phyloP scores from a whole-genome alignment of 2,888 invertebrate species.

The Chesias legatella region DNA sequence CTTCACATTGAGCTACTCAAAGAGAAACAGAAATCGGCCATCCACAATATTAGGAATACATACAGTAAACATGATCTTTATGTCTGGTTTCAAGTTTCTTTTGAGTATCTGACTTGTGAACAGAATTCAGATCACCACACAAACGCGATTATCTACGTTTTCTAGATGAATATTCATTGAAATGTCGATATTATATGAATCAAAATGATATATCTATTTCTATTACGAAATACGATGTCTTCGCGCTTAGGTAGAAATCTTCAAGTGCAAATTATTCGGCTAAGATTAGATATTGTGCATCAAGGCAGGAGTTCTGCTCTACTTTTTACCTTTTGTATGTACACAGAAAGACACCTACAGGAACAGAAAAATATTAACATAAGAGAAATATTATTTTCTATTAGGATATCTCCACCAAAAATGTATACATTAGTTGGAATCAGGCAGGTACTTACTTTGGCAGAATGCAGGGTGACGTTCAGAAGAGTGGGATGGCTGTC shows the following conservation, averaged over 20 bases:
- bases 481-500: conserved; percentile 92
- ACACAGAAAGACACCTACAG: conserved; percentile 23
- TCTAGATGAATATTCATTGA: too few species aligned
- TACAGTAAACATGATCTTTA: too few species aligned
- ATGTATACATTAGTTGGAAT: not conserved
- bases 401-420: not conserved
- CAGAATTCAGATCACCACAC: too few species aligned
- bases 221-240: not conserved
- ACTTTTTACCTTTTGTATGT: conserved; percentile 21
- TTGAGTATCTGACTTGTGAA: too few species aligned
- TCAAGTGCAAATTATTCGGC: conserved; percentile 13
- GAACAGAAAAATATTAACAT: conserved; percentile 23
- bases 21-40: too few species aligned
- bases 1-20: too few species aligned
- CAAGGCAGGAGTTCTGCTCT: conserved; percentile 7
- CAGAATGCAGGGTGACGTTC: conserved; percentile 89
- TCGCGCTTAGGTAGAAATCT: conserved; percentile 9
- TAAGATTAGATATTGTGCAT: conserved; percentile 8
- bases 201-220: too few species aligned
- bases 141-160: too few species aligned
- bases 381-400: not conserved
- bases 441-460: conserved; percentile 87
- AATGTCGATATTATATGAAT: too few species aligned
- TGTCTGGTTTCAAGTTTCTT: too few species aligned
- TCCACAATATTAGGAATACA: too few species aligned